A percentile compares a stretch with the other conserved stretches of the same genome.
These are phyloP conservation scores for Cantharis rustica DNA, from an alignment of 2,888 invertebrate genomes.

Conservation along the genomic window DNA sequence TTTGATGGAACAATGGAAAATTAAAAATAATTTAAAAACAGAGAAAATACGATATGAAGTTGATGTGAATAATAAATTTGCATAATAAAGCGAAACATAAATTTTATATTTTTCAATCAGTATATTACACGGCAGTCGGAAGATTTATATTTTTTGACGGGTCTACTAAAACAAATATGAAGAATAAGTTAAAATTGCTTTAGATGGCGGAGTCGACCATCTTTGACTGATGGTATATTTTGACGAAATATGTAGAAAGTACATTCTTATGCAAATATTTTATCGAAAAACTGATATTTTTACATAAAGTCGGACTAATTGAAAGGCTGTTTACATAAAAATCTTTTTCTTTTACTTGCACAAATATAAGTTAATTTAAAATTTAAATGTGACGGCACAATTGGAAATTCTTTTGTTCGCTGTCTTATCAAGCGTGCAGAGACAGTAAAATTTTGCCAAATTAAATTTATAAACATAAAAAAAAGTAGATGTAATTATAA, in stretches of 20 bases:
- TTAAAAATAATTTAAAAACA: neutral
- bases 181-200: constrained; percentile 20
- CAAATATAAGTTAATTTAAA: constrained; percentile 17
- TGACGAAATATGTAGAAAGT: constrained; percentile 13
- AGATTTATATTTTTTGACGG: constrained; percentile 25
- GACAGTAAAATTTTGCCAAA: neutral
- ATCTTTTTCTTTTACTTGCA: neutral
- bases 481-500: constrained; percentile 8
- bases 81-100: constrained; percentile 37
- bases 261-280: constrained; percentile 22
- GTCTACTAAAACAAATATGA: constrained; percentile 22
- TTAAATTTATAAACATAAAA: neutral
- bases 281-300: constrained; percentile 14
- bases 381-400: neutral
- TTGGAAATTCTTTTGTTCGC: neutral
- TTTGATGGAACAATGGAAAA: neutral
- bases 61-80: constrained; percentile 36
- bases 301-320: constrained; percentile 5
- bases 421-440: neutral
- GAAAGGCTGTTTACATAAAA: constrained; percentile 2
- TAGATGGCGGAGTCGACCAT: constrained; percentile 7
- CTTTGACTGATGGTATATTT: constrained; percentile 23
- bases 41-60: constrained; percentile 12
- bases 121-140: constrained; percentile 22
- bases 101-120: constrained; percentile 39